These are phyloP conservation scores for Chaetops frenatus DNA, from an alignment of 2,113 vertebrate species.

Conservation along the genomic window DNA sequence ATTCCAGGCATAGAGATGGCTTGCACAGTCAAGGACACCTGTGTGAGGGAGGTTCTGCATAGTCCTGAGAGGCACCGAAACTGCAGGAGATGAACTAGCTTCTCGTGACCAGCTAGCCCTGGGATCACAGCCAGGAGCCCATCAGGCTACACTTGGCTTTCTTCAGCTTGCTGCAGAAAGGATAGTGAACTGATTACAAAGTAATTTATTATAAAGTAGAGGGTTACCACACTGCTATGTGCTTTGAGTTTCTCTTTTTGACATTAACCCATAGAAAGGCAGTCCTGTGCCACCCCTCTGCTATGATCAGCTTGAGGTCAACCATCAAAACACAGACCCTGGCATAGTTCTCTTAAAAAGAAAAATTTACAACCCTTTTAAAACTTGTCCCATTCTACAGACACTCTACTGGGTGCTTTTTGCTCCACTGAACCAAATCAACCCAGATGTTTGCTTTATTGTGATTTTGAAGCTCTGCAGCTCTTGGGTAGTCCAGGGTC, in stretches of 20 bases:
- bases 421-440: not conserved
- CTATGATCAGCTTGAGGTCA: not conserved
- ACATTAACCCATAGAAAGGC: not conserved
- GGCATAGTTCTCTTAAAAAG: not conserved
- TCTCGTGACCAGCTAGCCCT: not conserved
- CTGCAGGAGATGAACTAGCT: not conserved
- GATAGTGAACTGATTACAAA: not conserved
- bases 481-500: not conserved
- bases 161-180: not conserved
- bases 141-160: not conserved
- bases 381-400: not conserved
- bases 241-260: not conserved
- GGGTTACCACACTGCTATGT: not conserved
- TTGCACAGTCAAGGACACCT: not conserved
- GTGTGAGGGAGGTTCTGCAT: accelerated
- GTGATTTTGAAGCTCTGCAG: not conserved
- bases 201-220: not conserved
- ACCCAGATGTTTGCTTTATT: not conserved
- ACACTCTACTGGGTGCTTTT: not conserved
- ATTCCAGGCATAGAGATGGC: not conserved
- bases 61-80: not conserved
- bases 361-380: not conserved
- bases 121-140: accelerated
- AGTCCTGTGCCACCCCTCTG: not conserved
- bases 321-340: not conserved